Conservation (phyloP, 23 tunicate genomes). For the Phallusia fumigata region DNA sequence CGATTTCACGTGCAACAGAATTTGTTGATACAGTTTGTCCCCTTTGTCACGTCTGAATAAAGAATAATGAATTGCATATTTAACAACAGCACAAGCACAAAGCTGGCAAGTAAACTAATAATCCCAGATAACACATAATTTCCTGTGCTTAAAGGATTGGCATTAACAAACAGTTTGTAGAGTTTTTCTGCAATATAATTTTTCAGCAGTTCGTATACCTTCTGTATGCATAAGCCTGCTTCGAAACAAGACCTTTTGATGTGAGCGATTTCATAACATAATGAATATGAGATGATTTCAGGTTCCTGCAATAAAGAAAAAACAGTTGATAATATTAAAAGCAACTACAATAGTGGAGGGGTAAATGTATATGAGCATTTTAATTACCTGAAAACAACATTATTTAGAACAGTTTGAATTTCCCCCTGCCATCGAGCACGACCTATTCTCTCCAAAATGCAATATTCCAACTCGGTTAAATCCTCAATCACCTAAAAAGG, state of each 20-base stretch:
- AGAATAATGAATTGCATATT: background rate
- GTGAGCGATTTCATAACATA: slow-evolving; percentile 45
- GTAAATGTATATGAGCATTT: too few relatives aligned
- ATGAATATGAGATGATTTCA: slow-evolving; percentile 67
- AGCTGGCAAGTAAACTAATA: too few relatives aligned
- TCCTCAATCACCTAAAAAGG: slow-evolving; percentile 21
- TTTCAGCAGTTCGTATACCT: slow-evolving; percentile 28
- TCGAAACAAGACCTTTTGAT: slow-evolving; percentile 38
- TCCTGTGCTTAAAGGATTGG: too few relatives aligned
- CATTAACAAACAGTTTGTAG: too few relatives aligned
- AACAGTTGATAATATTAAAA: background rate
- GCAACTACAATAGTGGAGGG: too few relatives aligned
- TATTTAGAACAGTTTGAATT: slow-evolving; percentile 62
- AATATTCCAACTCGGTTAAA: slow-evolving; percentile 45
- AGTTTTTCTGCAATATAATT: background rate
- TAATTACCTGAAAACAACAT: slow-evolving; percentile 43
- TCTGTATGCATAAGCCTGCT: slow-evolving; percentile 48
- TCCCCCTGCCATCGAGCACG: slow-evolving; percentile 86
- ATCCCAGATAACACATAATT: too few relatives aligned
- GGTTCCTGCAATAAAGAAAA: slow-evolving; percentile 10
- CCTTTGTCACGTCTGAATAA: slow-evolving; percentile 46
- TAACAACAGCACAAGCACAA: background rate
- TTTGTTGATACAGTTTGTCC: slow-evolving; percentile 48
- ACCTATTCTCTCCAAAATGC: slow-evolving; percentile 76
- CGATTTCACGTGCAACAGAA: slow-evolving; percentile 38